Evolutionary conservation across 2,888 invertebrate species (phyloP), one percentile per base, ranked within the genome.

Genomic region (Pheosia gnoma): DNA sequence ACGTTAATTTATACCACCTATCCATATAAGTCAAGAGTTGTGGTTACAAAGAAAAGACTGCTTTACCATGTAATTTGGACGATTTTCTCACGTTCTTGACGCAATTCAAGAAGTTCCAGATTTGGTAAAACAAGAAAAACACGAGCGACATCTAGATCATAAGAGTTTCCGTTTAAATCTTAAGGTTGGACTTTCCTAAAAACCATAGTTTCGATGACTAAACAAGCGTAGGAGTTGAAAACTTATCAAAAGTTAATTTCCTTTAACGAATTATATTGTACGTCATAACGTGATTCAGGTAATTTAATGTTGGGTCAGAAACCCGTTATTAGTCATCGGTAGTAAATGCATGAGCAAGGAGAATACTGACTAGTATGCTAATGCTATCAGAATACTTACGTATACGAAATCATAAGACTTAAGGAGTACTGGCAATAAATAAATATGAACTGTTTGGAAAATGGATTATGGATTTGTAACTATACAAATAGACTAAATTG

Each of bases 251-350:
- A 54, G 38, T 41, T 39, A 11, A 47, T 25, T 11, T 51, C 39
- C 59, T 57, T 55, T 39, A 52, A 41, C 57, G 41, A 57, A 43
- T 25, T 39, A 39, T 61, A 55, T 55, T 25, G 13, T 57, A 71
- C 70, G 71, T 71, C 71, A 71, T 56, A 41, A 6, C 38, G 60
- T 71, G 71, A 71, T 57, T 71, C 71, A 71, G 59, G 51, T 37
- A 37, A 52, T 63, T 66, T 37, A 41, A 66, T 59, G 63, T 59
- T 55, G 45, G 62, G 52, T 55, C 41, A 61, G 25, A 71, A 61
- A 63, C 65, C 55, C 60, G 56, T 36, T 59, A 51, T 71, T 65
- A 71, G 71, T 71, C 71, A 71, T 13, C 43, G 25, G 55, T 56
- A 58, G 41, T 51, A 62, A 45, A 59, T n/a, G 37, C 59, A 51